Evolutionary conservation across 2,113 vertebrate genomes (phyloP).

Genomic region (Cygnus atratus): DNA sequence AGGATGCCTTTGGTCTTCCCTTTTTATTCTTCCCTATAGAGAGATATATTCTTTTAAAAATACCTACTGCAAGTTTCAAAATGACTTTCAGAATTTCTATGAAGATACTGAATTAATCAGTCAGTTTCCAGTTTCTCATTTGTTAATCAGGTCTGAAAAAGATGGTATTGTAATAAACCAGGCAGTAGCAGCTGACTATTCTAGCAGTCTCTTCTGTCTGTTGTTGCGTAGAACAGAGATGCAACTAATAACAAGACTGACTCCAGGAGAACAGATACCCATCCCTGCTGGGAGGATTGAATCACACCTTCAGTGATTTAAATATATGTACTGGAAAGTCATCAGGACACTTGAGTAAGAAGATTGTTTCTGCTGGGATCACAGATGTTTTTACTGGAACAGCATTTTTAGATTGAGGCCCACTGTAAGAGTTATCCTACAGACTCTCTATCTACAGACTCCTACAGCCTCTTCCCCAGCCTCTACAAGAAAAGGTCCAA

Average conservation of each 20-base stretch:
- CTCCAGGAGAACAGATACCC: background rate
- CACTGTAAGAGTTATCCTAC: background rate
- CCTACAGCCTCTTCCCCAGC: background rate
- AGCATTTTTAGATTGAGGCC: background rate
- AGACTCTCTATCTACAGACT: background rate
- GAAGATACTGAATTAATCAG: constrained; percentile 81
- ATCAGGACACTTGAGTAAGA: background rate
- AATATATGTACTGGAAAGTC: constrained; percentile 33
- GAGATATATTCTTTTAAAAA: background rate
- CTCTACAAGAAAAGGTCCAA: background rate
- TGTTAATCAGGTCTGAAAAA: constrained; percentile 81
- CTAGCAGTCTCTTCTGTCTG: constrained; percentile 6
- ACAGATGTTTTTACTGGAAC: background rate
- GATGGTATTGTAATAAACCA: constrained; percentile 76
- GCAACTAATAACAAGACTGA: constrained; percentile 49
- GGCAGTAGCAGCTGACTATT: constrained; percentile 81
- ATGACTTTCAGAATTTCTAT: constrained; percentile 72
- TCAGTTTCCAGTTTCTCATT: constrained; percentile 83
- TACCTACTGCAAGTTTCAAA: constrained; percentile 45
- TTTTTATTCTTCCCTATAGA: background rate
- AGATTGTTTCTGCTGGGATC: constrained; percentile 8
- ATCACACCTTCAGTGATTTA: constrained; percentile 22
- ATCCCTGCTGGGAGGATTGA: background rate
- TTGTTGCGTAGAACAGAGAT: constrained; percentile 44
- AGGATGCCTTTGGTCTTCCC: background rate